Conservation (phyloP, 2,888 invertebrate species). For the Epinotia ramella region DNA sequence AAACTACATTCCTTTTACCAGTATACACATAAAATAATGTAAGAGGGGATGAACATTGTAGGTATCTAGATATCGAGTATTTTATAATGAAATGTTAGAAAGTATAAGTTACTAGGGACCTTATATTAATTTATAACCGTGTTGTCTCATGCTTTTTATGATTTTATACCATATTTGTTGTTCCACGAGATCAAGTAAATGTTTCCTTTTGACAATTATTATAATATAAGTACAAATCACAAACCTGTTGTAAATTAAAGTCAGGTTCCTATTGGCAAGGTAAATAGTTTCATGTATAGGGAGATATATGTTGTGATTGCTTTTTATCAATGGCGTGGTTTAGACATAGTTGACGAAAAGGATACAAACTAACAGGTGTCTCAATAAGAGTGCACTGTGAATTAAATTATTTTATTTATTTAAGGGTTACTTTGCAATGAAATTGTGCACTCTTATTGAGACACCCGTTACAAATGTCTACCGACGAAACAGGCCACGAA, state of each 20-base stretch:
- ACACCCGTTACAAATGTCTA: too few relatives aligned
- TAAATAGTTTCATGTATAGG: background rate
- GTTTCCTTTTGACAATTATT: too few relatives aligned
- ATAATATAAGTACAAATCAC: background rate
- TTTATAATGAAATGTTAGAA: background rate
- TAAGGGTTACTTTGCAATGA: too few relatives aligned
- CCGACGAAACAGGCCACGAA: too few relatives aligned
- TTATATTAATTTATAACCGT: background rate
- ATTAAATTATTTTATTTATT: too few relatives aligned
- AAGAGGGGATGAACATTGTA: background rate
- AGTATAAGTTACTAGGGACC: background rate
- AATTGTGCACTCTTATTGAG: too few relatives aligned
- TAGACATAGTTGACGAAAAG: too few relatives aligned
- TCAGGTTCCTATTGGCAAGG: background rate
- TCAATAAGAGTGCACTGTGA: too few relatives aligned
- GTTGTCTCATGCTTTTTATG: background rate
- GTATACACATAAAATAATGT: background rate
- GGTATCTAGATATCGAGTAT: background rate
- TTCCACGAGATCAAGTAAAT: too few relatives aligned
- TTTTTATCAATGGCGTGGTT: background rate
- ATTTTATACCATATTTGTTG: too few relatives aligned
- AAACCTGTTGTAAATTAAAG: background rate
- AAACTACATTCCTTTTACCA: background rate
- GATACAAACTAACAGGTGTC: too few relatives aligned
- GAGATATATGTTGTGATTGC: conserved; percentile 11